phyloP scores from a whole-genome alignment of 1,140 invertebrate genomes.

The Drosophila burlai region DNA sequence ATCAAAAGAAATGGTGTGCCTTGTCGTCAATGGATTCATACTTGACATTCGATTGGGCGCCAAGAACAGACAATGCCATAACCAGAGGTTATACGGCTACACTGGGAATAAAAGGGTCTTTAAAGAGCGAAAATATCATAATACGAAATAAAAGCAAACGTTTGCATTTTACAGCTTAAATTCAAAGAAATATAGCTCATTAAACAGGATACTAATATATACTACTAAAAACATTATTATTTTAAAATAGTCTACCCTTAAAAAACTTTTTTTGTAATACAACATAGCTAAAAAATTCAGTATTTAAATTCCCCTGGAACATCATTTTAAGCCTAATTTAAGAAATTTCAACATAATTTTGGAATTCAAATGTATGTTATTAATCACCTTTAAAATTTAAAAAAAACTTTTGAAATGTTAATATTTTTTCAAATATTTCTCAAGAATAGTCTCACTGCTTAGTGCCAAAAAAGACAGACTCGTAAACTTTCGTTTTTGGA shows the following conservation, averaged over 20 bases:
- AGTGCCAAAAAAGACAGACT: slow-evolving; percentile 61
- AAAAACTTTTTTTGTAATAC: not conserved
- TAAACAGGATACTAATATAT: not conserved
- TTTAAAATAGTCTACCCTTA: not conserved
- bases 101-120: not conserved
- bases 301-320: not conserved
- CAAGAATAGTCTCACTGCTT: slow-evolving; percentile 1
- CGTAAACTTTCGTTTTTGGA: slow-evolving; percentile 58
- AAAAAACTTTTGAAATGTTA: not conserved
- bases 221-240: not conserved
- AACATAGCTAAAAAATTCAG: not conserved
- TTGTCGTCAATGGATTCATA: slow-evolving; percentile 78
- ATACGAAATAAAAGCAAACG: not conserved
- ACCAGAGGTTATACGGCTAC: not conserved
- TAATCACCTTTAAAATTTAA: not conserved
- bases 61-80: slow-evolving; percentile 36
- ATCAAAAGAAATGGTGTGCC: slow-evolving; percentile 66
- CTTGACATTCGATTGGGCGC: slow-evolving; percentile 76
- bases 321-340: not conserved
- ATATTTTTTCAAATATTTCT: too few relatives aligned
- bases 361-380: too few relatives aligned
- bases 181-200: not conserved
- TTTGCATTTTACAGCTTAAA: not conserved
- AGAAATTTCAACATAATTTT: not conserved
- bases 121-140: not conserved